Evolutionary conservation across 2,888 invertebrate species (phyloP), one percentile per base, ranked within the genome.

Genomic region (Diadegma fenestrale): DNA sequence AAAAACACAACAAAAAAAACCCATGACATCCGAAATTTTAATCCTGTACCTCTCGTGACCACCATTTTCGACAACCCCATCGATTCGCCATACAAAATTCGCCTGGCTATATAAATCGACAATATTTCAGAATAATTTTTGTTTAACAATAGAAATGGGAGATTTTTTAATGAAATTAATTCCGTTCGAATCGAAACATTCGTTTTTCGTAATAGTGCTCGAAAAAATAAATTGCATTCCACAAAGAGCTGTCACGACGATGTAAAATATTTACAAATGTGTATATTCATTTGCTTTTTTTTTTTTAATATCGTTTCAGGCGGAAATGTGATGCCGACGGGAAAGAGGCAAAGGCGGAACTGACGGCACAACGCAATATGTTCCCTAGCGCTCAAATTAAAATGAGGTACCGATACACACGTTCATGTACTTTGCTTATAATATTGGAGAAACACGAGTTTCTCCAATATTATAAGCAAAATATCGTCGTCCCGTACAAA

Each of bases 321-420:
- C 93, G 94, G 93, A 94, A 94, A 94, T 94, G 94, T 93, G 93
- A 94, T 90, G 93, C 91, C 89, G 94, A 94, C 88, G 94, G 92
- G 88, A 94, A 93, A 92, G 94, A 94, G 90, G 91, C 91, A 88
- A 93, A 94, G 91, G 90, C 92, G 87, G 94, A 94, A 89, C 89
- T 93, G 90, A 89, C 92, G 91, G 91, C 91, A 85, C 93, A 94
- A 89, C 92, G 93, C 93, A 94, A 91, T 93, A 94, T 94, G 94
- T 94, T 93, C 90, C 93, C 94, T 90, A 93, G 93, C 92, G 93
- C 93, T 90, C 94, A 94, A 92, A 94, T 94, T 91, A 94, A 94
- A 93, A 94, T 94, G 94, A 94, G 94, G 94, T 93, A 92, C 72
- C 48, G 17, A 73, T 48, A 80, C 26, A 33, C 63, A 58, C 17